Evolutionary conservation across 2,113 vertebrate species (phyloP), one percentile per base, ranked within the genome.

Genomic region (Gasterosteus nipponicus): DNA sequence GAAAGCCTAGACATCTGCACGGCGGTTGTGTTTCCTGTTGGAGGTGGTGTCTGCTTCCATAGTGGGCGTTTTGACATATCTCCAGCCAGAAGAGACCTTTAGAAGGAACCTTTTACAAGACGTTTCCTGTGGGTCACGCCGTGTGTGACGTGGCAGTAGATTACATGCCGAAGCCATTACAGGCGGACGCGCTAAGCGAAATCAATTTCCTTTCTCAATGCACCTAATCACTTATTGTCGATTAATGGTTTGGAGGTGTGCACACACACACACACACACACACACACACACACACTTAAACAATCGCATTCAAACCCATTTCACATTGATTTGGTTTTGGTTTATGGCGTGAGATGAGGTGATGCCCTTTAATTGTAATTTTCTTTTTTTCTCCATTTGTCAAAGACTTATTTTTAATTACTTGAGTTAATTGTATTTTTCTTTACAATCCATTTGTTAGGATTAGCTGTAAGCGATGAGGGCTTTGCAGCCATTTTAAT

Each of bases 181-280:
- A 67, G 58, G 54, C 77, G 77, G 80, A 80, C 71, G 67, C 10
- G 11, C 74, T 79, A 41, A 73, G 42, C 6, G 61, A 83, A 86
- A 89, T 88, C 87, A 70, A 86, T 87, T 87, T 76, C 59, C 57
- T 39, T 57, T 73, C 64, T 76, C 61, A 73, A 80, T 82, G 59
- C 54, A 81, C 67, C 75, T 77, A 84, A 86, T 91, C 73, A 82
- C 74, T 72, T 53, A 14, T 59, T 64, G 71, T 75, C 19, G 35
- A 74, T 79, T 77, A 81, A 81, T 62, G 62, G 18, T 26, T 18
- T 18, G 29, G 61, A 66, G 44, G 69, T 60, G 70, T 26, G 47
- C 72, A 31, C 42, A 54, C 73, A 67, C 64, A 46, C 66, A 72
- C 35, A 38, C 35, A 38, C 22, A 38, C 35, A 38, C 69, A 54